Percentiles rank a stretch among this genome's conserved stretches.
Conservation (phyloP, 2,113 vertebrate species). For the Mirounga angustirostris region DNA sequence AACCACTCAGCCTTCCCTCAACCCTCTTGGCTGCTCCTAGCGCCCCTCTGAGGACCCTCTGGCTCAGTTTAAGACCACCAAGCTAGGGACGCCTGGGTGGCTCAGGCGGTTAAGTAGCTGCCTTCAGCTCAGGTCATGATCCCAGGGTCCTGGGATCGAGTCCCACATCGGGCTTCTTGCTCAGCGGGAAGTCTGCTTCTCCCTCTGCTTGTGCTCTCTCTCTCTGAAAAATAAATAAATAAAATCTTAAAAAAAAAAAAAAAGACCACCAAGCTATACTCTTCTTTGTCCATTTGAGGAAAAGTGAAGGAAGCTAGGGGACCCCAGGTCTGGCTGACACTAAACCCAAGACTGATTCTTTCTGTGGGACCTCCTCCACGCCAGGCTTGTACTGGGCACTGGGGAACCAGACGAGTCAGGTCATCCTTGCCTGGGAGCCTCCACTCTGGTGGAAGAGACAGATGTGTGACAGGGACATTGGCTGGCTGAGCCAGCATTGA, state of each 20-base stretch:
- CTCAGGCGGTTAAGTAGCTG: not conserved
- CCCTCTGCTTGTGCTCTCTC: no score
- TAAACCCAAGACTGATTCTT: not conserved
- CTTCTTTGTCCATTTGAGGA: not conserved
- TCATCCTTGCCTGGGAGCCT: not conserved
- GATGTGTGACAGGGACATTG: not conserved
- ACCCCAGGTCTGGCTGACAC: not conserved
- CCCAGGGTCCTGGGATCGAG: no score
- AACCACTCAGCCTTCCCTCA: not conserved
- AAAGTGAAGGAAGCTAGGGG: not conserved
- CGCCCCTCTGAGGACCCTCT: not conserved
- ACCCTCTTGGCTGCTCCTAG: not conserved
- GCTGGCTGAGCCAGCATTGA: not conserved
- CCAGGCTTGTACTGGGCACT: not conserved
- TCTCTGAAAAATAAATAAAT: no score
- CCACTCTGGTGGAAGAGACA: not conserved
- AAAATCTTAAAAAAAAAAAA: no score
- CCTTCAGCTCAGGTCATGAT: not conserved
- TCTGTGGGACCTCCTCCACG: rapidly evolving
- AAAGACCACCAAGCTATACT: not conserved
- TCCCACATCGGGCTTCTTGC: no score
- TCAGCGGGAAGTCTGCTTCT: no score
- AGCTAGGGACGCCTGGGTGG: not conserved
- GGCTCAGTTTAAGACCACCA: not conserved
- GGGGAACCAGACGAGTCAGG: not conserved